Percentiles rank a stretch among this genome's conserved stretches.
These are phyloP conservation scores for Notothenia rossii DNA, from an alignment of 2,113 vertebrate species.

Conservation along the genomic window DNA sequence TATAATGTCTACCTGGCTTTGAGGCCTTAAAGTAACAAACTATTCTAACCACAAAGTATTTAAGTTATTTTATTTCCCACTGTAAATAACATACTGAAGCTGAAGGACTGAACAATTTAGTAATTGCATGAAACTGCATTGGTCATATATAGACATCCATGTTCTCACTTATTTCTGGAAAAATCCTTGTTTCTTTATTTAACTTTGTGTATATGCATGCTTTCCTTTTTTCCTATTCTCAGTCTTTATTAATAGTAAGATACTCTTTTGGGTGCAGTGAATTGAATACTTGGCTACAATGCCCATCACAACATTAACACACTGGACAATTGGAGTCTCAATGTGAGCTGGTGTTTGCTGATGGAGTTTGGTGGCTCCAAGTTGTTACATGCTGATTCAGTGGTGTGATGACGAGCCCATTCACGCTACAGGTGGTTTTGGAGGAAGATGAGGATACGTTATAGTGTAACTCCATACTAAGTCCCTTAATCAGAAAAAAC, in stretches of 20 bases:
- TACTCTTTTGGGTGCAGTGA: conserved; percentile 75
- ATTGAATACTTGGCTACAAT: conserved; percentile 79
- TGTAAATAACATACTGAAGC: not conserved
- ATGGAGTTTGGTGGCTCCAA: conserved; percentile 80
- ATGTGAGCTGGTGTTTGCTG: conserved; percentile 71
- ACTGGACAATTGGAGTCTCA: conserved; percentile 55
- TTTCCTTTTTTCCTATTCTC: conserved; percentile 30
- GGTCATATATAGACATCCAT: not conserved
- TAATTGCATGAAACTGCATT: not conserved
- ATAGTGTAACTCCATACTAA: conserved; percentile 7
- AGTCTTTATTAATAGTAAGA: conserved; percentile 11
- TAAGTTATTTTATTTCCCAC: not conserved
- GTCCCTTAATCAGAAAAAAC: conserved; percentile 2
- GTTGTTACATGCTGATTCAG: conserved; percentile 89
- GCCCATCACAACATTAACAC: conserved; percentile 74
- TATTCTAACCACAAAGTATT: conserved; percentile 1
- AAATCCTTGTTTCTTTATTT: conserved; percentile 14
- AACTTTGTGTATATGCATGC: conserved; percentile 75
- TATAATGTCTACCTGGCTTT: not conserved
- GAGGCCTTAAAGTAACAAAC: not conserved
- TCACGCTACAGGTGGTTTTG: conserved; percentile 76
- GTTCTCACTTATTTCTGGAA: not conserved
- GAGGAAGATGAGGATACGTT: conserved; percentile 3
- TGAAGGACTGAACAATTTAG: not conserved
- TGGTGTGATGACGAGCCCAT: conserved; percentile 90